Conservation (phyloP, 37 sponge, comb jelly and placozoan genomes). For the Halichondria panicea region DNA sequence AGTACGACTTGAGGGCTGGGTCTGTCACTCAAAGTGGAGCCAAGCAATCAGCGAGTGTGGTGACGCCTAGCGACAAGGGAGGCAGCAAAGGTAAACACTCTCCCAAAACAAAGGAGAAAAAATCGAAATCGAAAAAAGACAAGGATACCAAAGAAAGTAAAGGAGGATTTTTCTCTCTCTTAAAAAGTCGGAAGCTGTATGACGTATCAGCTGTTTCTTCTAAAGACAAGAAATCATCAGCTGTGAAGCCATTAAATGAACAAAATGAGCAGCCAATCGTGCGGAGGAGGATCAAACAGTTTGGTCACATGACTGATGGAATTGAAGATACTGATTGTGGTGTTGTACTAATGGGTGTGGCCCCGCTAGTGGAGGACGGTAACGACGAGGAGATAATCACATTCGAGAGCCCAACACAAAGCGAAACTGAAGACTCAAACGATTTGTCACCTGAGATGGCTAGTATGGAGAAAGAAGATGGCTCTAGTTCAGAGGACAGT, state of each 20-base stretch:
- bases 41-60: background rate
- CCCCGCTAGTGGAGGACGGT: background rate
- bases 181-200: background rate
- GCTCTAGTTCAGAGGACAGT: background rate
- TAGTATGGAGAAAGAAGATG: background rate
- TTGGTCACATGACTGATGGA: conserved; percentile 10
- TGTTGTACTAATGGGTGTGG: background rate
- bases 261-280: background rate
- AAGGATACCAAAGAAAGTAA: conserved; percentile 12
- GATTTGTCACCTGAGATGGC: background rate
- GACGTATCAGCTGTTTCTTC: background rate
- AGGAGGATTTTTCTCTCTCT: background rate
- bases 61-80: background rate
- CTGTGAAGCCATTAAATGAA: background rate
- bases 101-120: background rate
- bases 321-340: background rate
- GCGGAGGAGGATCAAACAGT: conserved; percentile 16
- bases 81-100: background rate
- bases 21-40: too few relatives aligned
- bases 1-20: too few relatives aligned
- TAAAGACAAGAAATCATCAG: background rate
- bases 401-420: background rate
- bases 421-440: background rate
- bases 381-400: background rate
- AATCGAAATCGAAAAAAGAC: background rate